A percentile compares a stretch with the other conserved stretches of the same genome.
Evolutionary conservation across 2,797 vertebrate genomes (phyloP).

Genomic region (Alectoris magna): DNA sequence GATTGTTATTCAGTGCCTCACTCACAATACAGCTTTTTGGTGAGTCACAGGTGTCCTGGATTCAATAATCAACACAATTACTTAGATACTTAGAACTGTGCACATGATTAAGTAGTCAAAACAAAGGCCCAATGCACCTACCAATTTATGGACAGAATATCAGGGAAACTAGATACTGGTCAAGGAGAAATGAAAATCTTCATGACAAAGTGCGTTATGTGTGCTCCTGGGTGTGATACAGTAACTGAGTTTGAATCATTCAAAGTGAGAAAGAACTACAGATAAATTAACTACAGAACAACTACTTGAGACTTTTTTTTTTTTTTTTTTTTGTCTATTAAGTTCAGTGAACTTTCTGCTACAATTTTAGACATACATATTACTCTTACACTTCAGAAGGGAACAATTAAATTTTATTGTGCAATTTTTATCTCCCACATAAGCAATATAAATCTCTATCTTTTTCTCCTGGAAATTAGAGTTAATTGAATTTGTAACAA

Average conservation of each 20-base stretch:
- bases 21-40: neutral
- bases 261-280: neutral
- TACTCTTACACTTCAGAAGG: neutral
- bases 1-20: neutral
- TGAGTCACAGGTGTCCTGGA: neutral
- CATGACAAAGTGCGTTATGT: neutral
- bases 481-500: neutral
- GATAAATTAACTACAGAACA: neutral
- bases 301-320: neutral
- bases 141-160: neutral
- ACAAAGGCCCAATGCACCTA: neutral
- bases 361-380: neutral
- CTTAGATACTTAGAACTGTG: neutral
- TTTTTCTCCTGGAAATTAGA: neutral
- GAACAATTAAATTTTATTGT: neutral
- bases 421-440: neutral
- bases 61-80: neutral
- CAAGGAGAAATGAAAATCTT: neutral
- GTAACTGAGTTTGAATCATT: neutral
- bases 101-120: neutral
- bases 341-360: neutral
- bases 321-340: neutral
- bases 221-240: neutral
- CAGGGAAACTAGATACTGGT: neutral
- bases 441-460: neutral